Evolutionary conservation across 2,113 vertebrate genomes (phyloP).

Genomic region (Saiga tatarica): DNA sequence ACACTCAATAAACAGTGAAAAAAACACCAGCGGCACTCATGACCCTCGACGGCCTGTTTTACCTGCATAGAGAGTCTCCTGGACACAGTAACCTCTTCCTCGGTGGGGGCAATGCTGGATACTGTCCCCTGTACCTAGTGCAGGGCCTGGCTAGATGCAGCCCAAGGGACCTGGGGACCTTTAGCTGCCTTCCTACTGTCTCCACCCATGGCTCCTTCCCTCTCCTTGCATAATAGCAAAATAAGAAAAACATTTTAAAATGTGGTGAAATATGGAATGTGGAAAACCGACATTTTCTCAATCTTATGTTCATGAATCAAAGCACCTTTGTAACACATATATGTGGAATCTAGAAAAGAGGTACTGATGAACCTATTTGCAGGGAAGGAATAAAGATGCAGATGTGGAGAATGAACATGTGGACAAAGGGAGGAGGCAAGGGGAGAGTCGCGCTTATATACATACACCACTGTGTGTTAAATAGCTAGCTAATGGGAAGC

Average conservation of each 20-base stretch:
- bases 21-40: not conserved
- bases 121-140: not conserved
- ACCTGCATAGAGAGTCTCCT: not conserved
- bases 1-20: not conserved
- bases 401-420: not conserved
- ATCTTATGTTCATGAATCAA: not conserved
- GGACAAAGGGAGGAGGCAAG: not conserved
- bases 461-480: not conserved
- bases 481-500: not conserved
- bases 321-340: not conserved
- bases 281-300: not conserved
- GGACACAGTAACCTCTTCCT: not conserved
- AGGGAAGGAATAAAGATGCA: not conserved
- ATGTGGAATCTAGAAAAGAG: not conserved
- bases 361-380: not conserved
- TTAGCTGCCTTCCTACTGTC: not conserved
- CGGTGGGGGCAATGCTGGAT: accelerated
- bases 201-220: not conserved
- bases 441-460: not conserved
- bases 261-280: not conserved
- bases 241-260: not conserved
- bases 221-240: not conserved
- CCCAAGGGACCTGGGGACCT: accelerated
- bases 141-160: not conserved
- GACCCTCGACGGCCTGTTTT: not conserved